These are phyloP conservation scores for Setipinna tenuifilis DNA, from an alignment of 2,797 vertebrate genomes.

Conservation along the genomic window DNA sequence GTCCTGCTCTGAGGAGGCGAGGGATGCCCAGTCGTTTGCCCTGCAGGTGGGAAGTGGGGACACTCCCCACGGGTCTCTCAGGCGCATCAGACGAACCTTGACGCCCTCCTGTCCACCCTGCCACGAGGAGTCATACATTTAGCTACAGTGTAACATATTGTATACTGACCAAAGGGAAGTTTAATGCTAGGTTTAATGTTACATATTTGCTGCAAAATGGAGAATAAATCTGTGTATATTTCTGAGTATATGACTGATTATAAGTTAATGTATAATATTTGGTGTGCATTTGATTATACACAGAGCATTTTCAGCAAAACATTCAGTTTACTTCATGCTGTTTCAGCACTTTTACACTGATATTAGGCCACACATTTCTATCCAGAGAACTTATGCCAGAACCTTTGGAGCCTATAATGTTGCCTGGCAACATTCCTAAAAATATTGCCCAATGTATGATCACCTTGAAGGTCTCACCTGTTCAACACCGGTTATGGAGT, in stretches of 20 bases:
- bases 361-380: too few relatives aligned
- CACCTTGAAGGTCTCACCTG: conserved; percentile 74
- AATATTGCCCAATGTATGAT: too few relatives aligned
- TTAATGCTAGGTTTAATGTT: neutral
- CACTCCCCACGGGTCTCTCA: conserved; percentile 94
- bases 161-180: neutral
- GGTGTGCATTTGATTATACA: too few relatives aligned
- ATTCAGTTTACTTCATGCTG: too few relatives aligned
- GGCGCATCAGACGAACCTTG: conserved; percentile 80
- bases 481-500: conserved; percentile 92
- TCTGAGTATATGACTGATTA: neutral
- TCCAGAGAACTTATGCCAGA: too few relatives aligned
- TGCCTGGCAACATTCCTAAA: too few relatives aligned
- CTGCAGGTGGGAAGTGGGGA: conserved; percentile 72
- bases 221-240: neutral
- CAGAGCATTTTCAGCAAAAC: too few relatives aligned
- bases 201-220: neutral
- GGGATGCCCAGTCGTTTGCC: conserved; percentile 86
- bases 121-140: conserved; percentile 52
- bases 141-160: neutral
- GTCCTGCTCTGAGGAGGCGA: conserved; percentile 81
- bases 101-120: conserved; percentile 56
- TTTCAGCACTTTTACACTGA: too few relatives aligned
- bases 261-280: too few relatives aligned
- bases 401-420: too few relatives aligned